Evolutionary conservation across 2,888 invertebrate species (phyloP), one percentile per base, ranked within the genome.

Genomic region (Trisateles emortualis): DNA sequence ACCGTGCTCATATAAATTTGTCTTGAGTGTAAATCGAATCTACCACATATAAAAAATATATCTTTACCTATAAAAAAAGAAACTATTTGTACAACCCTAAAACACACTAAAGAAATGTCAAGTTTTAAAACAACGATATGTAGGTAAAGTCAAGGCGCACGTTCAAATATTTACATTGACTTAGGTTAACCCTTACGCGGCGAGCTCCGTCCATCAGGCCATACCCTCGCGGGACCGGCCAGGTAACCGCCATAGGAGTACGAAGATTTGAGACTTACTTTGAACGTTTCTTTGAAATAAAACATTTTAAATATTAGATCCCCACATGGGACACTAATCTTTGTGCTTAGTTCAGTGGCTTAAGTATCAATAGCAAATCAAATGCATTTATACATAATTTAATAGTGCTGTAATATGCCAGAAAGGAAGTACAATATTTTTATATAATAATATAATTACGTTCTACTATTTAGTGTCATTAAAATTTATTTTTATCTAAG

Each of bases 141-240:
- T 70, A 65, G 68, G 74, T 68, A 71, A 69, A 67, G 64, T 64
- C 58, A 59, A 68, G 67, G 71, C 68, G 74, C 71, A 75, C 53
- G 75, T 75, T 92, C 87, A 90, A 91, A 91, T 92, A 92, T 92
- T 92, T 89, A 92, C 84, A 84, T 84, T 86, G 87, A 84, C 86
- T 85, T 84, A 87, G 89, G 90, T 88, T 90, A 91, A 90, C 90
- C 90, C 88, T 86, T 84, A 80, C 80, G 74, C 78, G 74, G 81
- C 78, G 74, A 76, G 68, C 86, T 86, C 86, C 82, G 88, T 90
- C 91, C 86, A 87, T 90, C 90, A 92, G 87, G 80, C 79, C 81
- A 73, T 68, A 71, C 78, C 75, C 89, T 86, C 90, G 40, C 63
- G 92, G 86, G 92, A 90, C 83, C 81, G 82, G 79, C 81, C 88